Evolutionary conservation across 2,113 vertebrate species (phyloP).

Genomic region (Agelaius tricolor): DNA sequence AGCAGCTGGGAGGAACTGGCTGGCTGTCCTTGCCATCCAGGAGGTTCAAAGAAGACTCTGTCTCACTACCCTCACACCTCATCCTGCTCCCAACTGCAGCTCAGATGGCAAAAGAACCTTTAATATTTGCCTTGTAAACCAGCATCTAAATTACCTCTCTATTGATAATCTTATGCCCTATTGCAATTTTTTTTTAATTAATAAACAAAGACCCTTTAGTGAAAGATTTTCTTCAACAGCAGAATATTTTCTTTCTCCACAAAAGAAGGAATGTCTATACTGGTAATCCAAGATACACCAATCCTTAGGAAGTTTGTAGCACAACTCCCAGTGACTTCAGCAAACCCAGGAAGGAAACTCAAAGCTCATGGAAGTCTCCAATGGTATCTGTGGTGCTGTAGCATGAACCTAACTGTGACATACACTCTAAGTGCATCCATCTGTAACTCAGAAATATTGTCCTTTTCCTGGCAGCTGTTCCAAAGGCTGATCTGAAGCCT

Average conservation of each 20-base stretch:
- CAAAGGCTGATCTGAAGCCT: not conserved
- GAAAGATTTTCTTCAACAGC: not conserved
- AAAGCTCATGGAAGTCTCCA: not conserved
- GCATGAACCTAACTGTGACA: not conserved
- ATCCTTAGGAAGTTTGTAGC: not conserved
- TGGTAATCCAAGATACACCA: not conserved
- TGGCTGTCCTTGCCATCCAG: not conserved
- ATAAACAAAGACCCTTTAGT: not conserved
- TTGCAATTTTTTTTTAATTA: not conserved
- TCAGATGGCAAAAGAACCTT: not conserved
- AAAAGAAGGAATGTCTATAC: not conserved
- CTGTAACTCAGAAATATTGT: not conserved
- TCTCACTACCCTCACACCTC: not conserved
- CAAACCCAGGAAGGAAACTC: not conserved
- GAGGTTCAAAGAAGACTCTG: not conserved
- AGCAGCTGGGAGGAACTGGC: not conserved
- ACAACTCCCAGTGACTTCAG: not conserved
- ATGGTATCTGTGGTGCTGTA: not conserved
- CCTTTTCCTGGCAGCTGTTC: not conserved
- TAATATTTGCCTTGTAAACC: not conserved
- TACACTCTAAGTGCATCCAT: not conserved
- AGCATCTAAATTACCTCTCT: not conserved
- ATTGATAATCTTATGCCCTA: not conserved
- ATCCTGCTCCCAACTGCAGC: not conserved
- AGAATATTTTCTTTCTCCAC: not conserved